Evolutionary conservation across 37 sponge, comb jelly and placozoan genomes (phyloP).

Genomic region (Crambe crambe): DNA sequence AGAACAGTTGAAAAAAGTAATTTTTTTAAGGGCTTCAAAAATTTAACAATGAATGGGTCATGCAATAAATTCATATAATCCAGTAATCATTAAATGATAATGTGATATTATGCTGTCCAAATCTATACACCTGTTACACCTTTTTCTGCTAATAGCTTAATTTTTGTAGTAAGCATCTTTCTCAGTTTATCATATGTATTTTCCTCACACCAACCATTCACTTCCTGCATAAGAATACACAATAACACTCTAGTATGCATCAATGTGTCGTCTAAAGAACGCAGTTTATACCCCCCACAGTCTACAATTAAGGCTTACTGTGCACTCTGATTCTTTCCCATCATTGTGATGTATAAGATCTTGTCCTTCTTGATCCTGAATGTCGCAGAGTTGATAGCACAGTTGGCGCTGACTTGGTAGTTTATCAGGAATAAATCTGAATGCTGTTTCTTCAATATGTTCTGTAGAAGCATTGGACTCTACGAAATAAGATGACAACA

Average conservation of each 20-base stretch:
- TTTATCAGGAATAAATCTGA: slow-evolving; percentile 42
- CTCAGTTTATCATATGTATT: slow-evolving; percentile 31
- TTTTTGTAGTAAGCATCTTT: slow-evolving; percentile 3
- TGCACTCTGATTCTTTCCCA: slow-evolving; percentile 60
- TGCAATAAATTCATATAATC: too few relatives aligned
- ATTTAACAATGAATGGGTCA: too few relatives aligned
- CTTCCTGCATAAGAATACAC: slow-evolving; percentile 21
- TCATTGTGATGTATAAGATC: slow-evolving; percentile 55
- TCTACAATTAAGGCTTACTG: slow-evolving; percentile 35
- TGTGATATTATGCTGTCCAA: too few relatives aligned
- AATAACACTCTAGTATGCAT: too few relatives aligned
- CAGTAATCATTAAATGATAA: too few relatives aligned
- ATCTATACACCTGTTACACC: neutral
- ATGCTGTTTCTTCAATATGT: slow-evolving; percentile 29
- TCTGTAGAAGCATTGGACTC: neutral
- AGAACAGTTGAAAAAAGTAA: too few relatives aligned
- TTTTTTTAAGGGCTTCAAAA: too few relatives aligned
- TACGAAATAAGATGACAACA: too few relatives aligned
- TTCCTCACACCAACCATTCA: slow-evolving; percentile 40
- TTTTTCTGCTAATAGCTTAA: neutral
- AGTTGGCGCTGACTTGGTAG: slow-evolving; percentile 55
- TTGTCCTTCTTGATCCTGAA: slow-evolving; percentile 57
- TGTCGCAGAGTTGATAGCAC: slow-evolving; percentile 78
- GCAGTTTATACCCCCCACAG: too few relatives aligned
- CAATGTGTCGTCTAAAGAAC: too few relatives aligned